phyloP scores from a whole-genome alignment of 2,888 invertebrate genomes.

The Hyalella azteca region DNA sequence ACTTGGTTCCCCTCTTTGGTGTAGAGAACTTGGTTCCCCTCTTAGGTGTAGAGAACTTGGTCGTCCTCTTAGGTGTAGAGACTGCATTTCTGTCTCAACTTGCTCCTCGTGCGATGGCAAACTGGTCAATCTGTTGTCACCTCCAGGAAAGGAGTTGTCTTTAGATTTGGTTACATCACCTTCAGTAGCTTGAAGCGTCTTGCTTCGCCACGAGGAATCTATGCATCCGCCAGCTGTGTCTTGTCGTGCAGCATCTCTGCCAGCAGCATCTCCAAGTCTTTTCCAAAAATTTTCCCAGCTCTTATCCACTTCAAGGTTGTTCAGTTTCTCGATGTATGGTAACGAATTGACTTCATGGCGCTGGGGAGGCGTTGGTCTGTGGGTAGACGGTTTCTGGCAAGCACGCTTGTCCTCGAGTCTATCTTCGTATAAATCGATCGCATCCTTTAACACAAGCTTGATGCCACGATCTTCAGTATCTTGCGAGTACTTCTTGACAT shows the following conservation, averaged over 20 bases:
- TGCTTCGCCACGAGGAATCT: too few relatives aligned
- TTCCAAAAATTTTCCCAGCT: background rate
- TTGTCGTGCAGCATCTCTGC: background rate
- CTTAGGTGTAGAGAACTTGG: too few relatives aligned
- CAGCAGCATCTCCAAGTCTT: background rate
- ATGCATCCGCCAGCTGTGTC: too few relatives aligned
- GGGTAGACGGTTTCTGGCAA: background rate
- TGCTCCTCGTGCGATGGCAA: background rate
- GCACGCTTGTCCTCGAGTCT: background rate
- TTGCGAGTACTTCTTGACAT: background rate
- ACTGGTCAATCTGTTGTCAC: background rate
- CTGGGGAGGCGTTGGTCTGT: background rate
- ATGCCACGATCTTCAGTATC: background rate
- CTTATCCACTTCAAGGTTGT: background rate
- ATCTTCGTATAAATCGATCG: conserved; percentile 8
- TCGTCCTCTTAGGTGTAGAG: background rate
- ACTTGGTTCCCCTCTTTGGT: too few relatives aligned
- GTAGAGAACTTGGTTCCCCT: too few relatives aligned
- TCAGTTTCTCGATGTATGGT: background rate
- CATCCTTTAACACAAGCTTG: background rate
- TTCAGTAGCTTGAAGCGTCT: too few relatives aligned
- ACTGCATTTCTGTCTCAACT: background rate
- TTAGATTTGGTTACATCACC: background rate
- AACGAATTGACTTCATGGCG: background rate
- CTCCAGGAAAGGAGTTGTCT: background rate